Evolutionary conservation across 53 echinoderm and acorn worm genomes (phyloP), one percentile per base, ranked within the genome.

Genomic region (Holothuria leucospilota): DNA sequence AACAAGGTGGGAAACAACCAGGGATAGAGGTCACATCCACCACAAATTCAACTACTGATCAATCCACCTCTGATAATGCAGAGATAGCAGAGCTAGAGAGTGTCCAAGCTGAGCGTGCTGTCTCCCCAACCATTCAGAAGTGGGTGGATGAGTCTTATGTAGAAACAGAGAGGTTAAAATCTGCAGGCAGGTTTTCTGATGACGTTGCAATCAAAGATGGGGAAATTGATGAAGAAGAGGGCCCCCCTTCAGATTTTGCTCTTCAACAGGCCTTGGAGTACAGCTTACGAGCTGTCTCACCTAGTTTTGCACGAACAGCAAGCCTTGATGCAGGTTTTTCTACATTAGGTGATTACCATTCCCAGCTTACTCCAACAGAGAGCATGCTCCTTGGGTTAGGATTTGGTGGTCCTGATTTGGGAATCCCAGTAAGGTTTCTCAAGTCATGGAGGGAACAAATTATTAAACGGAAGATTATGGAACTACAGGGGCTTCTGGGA

Each of bases 371-470:
- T 14, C 90, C 94, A 5, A 91, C 99, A 26, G 99, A 95, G 68
- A 91, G 89, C 59, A 91, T 95, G 52, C 82, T 99, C 51, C 88
- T 99, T 71, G 92, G 94, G 13, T 90, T 99, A 0, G 99, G 99
- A 13, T 99, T 99, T 63, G 93, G 90, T 78, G 95, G 93, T 9
- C 74, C 92, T 29, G 93, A 88, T 78, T 77, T 92, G 65, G 95
- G 95, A 26, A 95, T 99, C 27, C 99, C 99, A 51, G 89, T 89
- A 29, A 91, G 99, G 21, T 99, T 99, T 70, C 82, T 99, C 52
- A 86, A 85, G 30, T 93, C 99, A 14, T 94, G 95, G 95, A 59
- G 92, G 39, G 92, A 99, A 52, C 90, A 93, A 64, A 61, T 93
- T 23, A 82, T 93, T 65, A 91, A 90, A 66, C 84, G 87, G 25